Conservation (phyloP, 2,113 vertebrate species). For the Camarhynchus parvulus region DNA sequence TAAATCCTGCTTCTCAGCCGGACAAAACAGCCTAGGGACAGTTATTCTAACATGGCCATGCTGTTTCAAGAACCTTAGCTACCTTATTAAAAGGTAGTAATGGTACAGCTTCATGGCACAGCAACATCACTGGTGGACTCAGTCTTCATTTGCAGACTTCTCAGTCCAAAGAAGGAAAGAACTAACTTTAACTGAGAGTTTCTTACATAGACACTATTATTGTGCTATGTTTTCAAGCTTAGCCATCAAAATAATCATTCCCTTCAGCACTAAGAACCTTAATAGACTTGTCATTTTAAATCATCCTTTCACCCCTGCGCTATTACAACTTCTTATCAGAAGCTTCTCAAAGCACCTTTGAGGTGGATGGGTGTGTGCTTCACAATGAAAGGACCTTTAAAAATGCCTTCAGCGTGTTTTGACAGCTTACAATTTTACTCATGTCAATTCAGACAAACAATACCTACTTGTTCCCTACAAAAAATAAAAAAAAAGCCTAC, state of each 20-base stretch:
- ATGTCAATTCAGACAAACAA: background rate
- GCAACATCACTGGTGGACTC: background rate
- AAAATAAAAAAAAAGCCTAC: background rate
- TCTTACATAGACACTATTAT: background rate
- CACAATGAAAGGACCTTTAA: background rate
- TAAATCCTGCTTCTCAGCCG: background rate
- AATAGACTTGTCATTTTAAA: background rate
- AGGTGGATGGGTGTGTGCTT: background rate
- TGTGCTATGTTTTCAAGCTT: background rate
- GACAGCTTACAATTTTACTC: background rate
- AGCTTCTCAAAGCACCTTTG: background rate
- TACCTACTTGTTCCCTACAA: background rate
- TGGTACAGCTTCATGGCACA: background rate
- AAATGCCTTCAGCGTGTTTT: background rate
- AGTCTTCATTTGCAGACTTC: background rate
- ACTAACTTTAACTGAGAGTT: background rate
- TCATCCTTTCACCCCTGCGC: background rate
- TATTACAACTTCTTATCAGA: background rate
- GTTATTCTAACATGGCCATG: background rate
- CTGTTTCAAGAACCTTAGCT: background rate
- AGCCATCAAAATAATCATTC: background rate
- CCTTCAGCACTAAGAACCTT: background rate
- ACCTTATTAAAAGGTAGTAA: background rate
- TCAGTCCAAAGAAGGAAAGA: background rate
- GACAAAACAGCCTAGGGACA: background rate